Conservation (phyloP, 2,888 invertebrate genomes). For the Pedicia rivosa region DNA sequence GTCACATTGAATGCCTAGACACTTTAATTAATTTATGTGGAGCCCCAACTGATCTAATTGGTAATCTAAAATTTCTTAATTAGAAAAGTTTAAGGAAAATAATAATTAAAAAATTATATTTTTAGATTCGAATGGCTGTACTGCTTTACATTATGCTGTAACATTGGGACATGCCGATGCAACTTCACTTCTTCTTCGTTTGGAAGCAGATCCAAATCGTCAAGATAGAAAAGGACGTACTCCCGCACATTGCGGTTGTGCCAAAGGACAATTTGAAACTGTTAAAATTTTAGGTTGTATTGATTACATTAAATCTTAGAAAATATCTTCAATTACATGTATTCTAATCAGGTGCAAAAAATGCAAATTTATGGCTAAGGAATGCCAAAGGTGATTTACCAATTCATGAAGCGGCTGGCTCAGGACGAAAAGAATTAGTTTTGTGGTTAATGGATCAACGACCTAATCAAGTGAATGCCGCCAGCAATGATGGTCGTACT, state of each 20-base stretch:
- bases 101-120: neutral
- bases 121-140: conserved; percentile 82
- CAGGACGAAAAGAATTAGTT: conserved; percentile 75
- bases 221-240: conserved; percentile 87
- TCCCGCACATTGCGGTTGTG: conserved; percentile 88
- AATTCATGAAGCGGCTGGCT: conserved; percentile 88
- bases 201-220: conserved; percentile 80
- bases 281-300: conserved; percentile 35
- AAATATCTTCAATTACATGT: neutral
- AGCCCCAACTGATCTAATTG: conserved; percentile 68
- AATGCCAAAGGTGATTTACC: conserved; percentile 92
- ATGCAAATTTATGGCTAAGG: conserved; percentile 80
- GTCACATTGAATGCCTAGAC: conserved; percentile 84
- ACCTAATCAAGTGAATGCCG: conserved; percentile 69
- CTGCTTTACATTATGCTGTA: conserved; percentile 91
- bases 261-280: conserved; percentile 87
- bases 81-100: neutral
- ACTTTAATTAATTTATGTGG: conserved; percentile 76
- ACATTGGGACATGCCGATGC: conserved; percentile 92
- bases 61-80: conserved; percentile 6
- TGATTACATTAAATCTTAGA: conserved; percentile 34
- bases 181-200: conserved; percentile 71
- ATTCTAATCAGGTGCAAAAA: neutral
- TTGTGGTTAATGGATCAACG: conserved; percentile 74
- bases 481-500: conserved; percentile 86